phyloP scores from a whole-genome alignment of 2,113 vertebrate species.

The Corydoras sp. region DNA sequence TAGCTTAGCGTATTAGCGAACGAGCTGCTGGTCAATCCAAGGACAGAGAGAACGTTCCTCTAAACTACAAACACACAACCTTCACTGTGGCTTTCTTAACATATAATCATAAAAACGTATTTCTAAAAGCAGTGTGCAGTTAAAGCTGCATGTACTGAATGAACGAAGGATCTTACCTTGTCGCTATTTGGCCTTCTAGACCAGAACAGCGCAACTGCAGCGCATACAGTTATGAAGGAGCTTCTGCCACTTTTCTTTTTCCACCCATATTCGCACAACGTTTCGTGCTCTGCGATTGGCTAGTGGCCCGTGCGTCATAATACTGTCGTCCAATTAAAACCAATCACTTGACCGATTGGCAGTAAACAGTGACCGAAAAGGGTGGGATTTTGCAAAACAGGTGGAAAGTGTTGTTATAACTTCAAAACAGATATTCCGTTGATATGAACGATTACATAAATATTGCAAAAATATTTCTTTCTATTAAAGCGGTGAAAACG shows the following conservation, averaged over 20 bases:
- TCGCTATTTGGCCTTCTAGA: constrained; percentile 74
- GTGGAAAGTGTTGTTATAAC: too few species aligned
- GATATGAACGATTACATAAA: too few species aligned
- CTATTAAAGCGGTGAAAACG: too few species aligned
- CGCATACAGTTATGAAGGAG: constrained; percentile 35
- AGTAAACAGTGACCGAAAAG: background rate
- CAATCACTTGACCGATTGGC: too few species aligned
- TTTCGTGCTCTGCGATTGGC: background rate
- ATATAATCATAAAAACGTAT: too few species aligned
- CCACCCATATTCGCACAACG: background rate
- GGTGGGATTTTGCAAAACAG: too few species aligned
- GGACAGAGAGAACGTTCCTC: constrained; percentile 37
- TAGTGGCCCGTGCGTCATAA: background rate
- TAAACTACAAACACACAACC: background rate
- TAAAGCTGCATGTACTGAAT: background rate
- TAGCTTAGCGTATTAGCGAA: constrained; percentile 18
- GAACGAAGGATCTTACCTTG: constrained; percentile 55
- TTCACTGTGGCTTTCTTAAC: background rate
- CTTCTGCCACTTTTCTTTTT: background rate
- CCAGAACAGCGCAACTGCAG: constrained; percentile 63
- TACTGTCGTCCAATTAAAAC: background rate
- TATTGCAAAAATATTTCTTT: too few species aligned
- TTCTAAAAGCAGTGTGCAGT: background rate
- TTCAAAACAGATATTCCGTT: too few species aligned
- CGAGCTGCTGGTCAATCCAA: constrained; percentile 29